Conservation (phyloP, 2,888 invertebrate species). For the Neoascia interrupta region DNA sequence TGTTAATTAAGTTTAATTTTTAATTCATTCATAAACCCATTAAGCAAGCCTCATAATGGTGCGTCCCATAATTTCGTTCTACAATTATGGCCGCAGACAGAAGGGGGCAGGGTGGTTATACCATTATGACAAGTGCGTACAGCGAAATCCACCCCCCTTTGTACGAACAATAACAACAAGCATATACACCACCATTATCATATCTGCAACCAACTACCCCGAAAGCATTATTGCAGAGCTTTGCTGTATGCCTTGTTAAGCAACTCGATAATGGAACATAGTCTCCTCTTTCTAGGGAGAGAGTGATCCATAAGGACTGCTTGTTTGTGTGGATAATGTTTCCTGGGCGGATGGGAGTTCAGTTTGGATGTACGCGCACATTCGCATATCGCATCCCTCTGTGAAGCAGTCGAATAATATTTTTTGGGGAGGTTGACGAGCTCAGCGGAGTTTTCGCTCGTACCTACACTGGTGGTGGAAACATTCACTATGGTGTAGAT, state of each 20-base stretch:
- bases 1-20: slow-evolving; percentile 60
- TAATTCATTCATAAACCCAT: slow-evolving; percentile 62
- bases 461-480: slow-evolving; percentile 17
- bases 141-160: slow-evolving; percentile 8
- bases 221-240: neutral
- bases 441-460: slow-evolving; percentile 2
- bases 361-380: neutral
- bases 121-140: slow-evolving; percentile 36
- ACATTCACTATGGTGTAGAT: neutral
- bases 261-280: slow-evolving; percentile 12
- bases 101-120: neutral
- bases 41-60: slow-evolving; percentile 53
- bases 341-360: neutral
- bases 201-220: neutral
- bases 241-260: slow-evolving; percentile 14
- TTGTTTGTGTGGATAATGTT: neutral
- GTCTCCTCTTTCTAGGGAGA: neutral
- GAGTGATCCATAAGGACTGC: neutral
- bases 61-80: slow-evolving; percentile 27
- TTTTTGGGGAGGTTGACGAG: neutral
- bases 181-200: too few species aligned
- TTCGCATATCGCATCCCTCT: neutral
- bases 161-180: neutral
- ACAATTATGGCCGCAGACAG: slow-evolving; percentile 27
- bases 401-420: neutral